Percentiles rank a stretch among this genome's conserved stretches.
These are phyloP conservation scores for Nephrotoma guestfalica DNA, from an alignment of 2,888 invertebrate genomes.

Conservation along the genomic window DNA sequence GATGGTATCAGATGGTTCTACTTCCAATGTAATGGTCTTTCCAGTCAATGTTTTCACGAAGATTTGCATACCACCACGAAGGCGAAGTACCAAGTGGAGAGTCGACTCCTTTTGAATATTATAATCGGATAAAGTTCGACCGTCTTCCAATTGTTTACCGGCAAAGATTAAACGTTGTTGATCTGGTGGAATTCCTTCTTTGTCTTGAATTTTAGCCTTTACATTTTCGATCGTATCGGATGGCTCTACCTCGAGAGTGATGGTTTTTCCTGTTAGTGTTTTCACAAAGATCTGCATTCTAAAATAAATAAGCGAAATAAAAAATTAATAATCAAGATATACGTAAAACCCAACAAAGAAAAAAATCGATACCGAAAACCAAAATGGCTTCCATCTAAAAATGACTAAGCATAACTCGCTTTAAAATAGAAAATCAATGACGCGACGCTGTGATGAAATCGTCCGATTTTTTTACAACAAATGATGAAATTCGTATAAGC, in stretches of 20 bases:
- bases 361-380: neutral
- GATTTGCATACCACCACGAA: constrained; percentile 95
- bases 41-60: constrained; percentile 91
- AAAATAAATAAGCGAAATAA: constrained; percentile 9
- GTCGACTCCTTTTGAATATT: constrained; percentile 94
- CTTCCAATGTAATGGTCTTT: constrained; percentile 85
- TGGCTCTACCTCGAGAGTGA: constrained; percentile 82
- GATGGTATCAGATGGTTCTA: constrained; percentile 83
- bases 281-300: constrained; percentile 95
- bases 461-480: neutral
- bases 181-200: constrained; percentile 83
- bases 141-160: constrained; percentile 90
- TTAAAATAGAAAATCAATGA: neutral
- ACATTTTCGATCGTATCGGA: constrained; percentile 92
- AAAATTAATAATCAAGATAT: no score
- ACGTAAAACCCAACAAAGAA: no score
- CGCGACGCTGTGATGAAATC: neutral
- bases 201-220: constrained; percentile 83
- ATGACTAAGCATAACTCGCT: neutral
- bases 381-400: neutral
- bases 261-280: constrained; percentile 87
- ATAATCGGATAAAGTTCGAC: constrained; percentile 80
- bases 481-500: neutral
- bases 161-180: constrained; percentile 85
- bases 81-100: constrained; percentile 82